These are phyloP conservation scores for Lordiphosa clarofinis DNA, from an alignment of 1,140 invertebrate species.

Conservation along the genomic window DNA sequence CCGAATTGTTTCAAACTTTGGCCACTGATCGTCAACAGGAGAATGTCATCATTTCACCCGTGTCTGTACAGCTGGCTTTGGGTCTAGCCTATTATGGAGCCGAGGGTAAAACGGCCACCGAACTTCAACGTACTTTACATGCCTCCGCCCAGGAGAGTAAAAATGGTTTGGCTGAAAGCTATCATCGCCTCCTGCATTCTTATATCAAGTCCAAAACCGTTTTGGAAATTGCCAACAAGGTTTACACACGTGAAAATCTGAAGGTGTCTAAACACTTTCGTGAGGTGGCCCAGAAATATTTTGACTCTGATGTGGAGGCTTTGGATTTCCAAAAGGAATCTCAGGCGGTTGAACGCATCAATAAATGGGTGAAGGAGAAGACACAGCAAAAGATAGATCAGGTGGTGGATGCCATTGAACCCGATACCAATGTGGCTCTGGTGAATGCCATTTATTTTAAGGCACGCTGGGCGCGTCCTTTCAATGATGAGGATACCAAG, in stretches of 20 bases:
- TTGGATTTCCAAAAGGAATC: constrained; percentile 81
- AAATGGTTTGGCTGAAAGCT: constrained; percentile 64
- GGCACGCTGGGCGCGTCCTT: constrained; percentile 85
- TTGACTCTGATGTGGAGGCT: constrained; percentile 80
- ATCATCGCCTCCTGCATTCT: constrained; percentile 65
- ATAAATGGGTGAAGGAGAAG: constrained; percentile 83
- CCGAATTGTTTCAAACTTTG: constrained; percentile 72
- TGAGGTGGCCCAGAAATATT: constrained; percentile 61
- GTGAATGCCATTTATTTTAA: constrained; percentile 88
- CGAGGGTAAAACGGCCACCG: constrained; percentile 61
- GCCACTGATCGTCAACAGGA: constrained; percentile 71
- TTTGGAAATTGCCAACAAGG: constrained; percentile 75
- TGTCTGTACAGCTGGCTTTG: constrained; percentile 67
- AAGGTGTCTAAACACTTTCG: constrained; percentile 61
- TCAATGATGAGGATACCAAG: constrained; percentile 81
- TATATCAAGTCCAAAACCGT: constrained; percentile 75
- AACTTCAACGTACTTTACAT: constrained; percentile 65
- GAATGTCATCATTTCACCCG: constrained; percentile 75
- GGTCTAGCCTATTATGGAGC: constrained; percentile 74
- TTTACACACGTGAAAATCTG: constrained; percentile 61
- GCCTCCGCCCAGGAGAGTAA: constrained; percentile 74
- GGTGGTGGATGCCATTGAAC: constrained; percentile 80
- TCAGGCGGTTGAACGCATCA: constrained; percentile 81
- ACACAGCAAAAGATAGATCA: constrained; percentile 85
- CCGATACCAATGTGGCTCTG: constrained; percentile 81